Evolutionary conservation across 2,113 vertebrate species (phyloP).

Genomic region (Heloderma charlesbogerti): DNA sequence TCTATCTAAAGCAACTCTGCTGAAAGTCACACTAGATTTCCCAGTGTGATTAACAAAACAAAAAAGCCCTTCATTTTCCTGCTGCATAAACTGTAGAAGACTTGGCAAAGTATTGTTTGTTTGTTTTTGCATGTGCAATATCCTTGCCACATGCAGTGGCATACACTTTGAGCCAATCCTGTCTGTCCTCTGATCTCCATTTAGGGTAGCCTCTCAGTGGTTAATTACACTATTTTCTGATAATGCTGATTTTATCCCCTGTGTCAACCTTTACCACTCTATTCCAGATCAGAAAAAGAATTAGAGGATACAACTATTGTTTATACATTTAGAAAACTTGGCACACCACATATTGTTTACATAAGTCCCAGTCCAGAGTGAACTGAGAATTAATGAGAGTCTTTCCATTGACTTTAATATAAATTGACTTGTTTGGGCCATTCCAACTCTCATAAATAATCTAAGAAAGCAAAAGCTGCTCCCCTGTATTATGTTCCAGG

Average conservation of each 20-base stretch:
- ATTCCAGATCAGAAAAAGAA: background rate
- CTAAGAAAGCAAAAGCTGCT: background rate
- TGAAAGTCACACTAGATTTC: background rate
- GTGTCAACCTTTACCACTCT: background rate
- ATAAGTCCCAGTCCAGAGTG: background rate
- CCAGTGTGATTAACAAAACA: too few species aligned
- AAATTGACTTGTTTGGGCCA: background rate
- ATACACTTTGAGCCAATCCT: background rate
- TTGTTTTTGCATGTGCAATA: background rate
- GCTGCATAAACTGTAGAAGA: too few species aligned
- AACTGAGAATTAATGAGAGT: too few species aligned
- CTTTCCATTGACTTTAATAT: background rate
- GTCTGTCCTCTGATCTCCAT: background rate
- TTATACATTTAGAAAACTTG: background rate
- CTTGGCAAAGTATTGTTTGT: too few species aligned
- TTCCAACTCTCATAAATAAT: background rate
- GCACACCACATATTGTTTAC: background rate
- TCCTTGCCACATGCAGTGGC: too few species aligned
- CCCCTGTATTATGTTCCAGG: background rate
- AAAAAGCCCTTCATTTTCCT: too few species aligned
- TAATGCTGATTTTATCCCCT: slow-evolving; percentile 11
- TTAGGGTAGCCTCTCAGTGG: background rate
- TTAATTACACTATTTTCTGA: background rate
- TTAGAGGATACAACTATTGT: background rate
- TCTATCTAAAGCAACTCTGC: too few species aligned